phyloP scores from a whole-genome alignment of 2,113 vertebrate species.

The Polypterus bichir region DNA sequence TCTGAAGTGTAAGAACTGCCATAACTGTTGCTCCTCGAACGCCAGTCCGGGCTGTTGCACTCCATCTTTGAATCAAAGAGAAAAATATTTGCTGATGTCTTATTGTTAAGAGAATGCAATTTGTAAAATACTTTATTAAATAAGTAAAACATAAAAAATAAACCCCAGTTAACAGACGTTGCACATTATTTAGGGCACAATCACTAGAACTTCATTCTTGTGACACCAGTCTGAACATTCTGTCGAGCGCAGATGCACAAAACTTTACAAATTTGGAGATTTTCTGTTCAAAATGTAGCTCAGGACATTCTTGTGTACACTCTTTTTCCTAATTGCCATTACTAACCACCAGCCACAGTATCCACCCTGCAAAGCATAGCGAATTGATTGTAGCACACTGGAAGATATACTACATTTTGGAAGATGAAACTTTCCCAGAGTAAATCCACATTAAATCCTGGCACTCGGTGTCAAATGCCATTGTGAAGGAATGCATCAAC shows the following conservation, averaged over 20 bases:
- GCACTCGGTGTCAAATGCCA: slow-evolving; percentile 35
- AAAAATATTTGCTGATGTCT: slow-evolving; percentile 15
- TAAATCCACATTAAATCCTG: slow-evolving; percentile 62
- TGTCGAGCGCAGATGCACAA: too few species aligned
- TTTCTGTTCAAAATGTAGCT: too few species aligned
- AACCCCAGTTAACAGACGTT: too few species aligned
- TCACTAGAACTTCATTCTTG: too few species aligned
- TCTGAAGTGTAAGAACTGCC: slow-evolving; percentile 58
- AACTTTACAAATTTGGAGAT: too few species aligned
- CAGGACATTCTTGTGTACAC: too few species aligned
- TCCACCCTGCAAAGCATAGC: slow-evolving; percentile 45
- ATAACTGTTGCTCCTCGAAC: slow-evolving; percentile 65
- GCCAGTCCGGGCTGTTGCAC: slow-evolving; percentile 72
- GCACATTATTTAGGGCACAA: too few species aligned
- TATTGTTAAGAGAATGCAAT: too few species aligned
- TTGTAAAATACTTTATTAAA: too few species aligned
- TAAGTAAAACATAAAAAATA: too few species aligned
- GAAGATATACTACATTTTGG: slow-evolving; percentile 62
- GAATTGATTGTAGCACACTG: slow-evolving; percentile 65
- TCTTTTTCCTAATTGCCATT: slow-evolving; percentile 29
- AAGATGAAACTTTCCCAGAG: slow-evolving; percentile 63
- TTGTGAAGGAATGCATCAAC: slow-evolving; percentile 36
- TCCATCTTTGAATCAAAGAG: slow-evolving; percentile 53
- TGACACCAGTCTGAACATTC: too few species aligned
- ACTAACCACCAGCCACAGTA: slow-evolving; percentile 31